phyloP scores from a whole-genome alignment of 1,140 invertebrate genomes.

The Lasioglossum albipes region DNA sequence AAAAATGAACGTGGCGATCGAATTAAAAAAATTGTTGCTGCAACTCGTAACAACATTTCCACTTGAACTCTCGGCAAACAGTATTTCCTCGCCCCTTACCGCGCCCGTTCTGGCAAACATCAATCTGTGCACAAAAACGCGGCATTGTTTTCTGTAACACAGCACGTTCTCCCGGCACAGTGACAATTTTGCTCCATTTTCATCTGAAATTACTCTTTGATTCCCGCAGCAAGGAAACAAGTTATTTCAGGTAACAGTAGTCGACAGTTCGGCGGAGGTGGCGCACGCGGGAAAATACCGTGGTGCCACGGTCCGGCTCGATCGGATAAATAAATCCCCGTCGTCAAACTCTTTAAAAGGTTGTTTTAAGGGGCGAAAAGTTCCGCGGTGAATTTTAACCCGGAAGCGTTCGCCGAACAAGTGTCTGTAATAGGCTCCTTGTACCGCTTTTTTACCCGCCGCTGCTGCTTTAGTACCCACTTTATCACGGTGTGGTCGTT shows the following conservation, averaged over 20 bases:
- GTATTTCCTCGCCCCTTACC: background rate
- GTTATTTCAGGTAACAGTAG: conserved; percentile 35
- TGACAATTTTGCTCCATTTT: conserved; percentile 23
- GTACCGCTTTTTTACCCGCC: conserved; percentile 38
- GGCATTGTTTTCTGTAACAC: conserved; percentile 1
- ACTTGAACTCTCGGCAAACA: background rate
- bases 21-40: too few relatives aligned
- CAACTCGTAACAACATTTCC: background rate
- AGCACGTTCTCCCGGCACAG: background rate
- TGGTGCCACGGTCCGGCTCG: background rate
- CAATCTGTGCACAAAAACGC: background rate
- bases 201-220: conserved; percentile 14
- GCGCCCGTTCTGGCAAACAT: background rate
- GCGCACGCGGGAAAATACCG: background rate
- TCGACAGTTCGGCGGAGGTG: background rate
- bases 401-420: conserved; percentile 44
- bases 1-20: too few relatives aligned
- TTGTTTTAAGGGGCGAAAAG: conserved; percentile 25
- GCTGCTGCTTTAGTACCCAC: conserved; percentile 51
- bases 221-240: conserved; percentile 30
- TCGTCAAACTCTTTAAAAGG: conserved; percentile 27
- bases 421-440: conserved; percentile 58
- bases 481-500: conserved; percentile 59
- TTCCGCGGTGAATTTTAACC: conserved; percentile 43
- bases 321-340: conserved; percentile 35